Evolutionary conservation across 2,113 vertebrate species (phyloP).

Genomic region (Eclectus roratus): DNA sequence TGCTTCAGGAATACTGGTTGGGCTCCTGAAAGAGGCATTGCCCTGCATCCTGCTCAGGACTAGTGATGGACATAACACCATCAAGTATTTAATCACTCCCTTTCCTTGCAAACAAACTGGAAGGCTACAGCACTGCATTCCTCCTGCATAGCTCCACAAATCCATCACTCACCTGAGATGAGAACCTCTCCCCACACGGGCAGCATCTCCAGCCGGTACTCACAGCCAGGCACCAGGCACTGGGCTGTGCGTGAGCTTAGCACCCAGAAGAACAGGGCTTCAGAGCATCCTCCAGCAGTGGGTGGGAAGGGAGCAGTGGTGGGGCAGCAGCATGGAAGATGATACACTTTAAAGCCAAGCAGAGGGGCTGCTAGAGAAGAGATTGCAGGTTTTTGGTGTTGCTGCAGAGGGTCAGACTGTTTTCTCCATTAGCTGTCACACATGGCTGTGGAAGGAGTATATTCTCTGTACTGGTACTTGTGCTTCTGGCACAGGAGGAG

Average conservation of each 20-base stretch:
- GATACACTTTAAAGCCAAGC: neutral
- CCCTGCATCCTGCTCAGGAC: neutral
- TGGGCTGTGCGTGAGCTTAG: neutral
- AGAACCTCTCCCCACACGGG: neutral
- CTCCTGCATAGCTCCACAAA: neutral
- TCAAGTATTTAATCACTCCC: neutral
- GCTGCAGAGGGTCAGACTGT: neutral
- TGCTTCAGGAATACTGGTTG: neutral
- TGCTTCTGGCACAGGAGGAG: neutral
- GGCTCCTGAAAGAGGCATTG: neutral
- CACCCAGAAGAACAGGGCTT: neutral
- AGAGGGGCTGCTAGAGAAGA: neutral
- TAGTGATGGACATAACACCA: neutral
- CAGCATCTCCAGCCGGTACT: neutral
- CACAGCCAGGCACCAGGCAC: neutral
- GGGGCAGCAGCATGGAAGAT: neutral
- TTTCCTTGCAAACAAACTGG: neutral
- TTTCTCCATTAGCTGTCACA: neutral
- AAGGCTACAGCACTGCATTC: neutral
- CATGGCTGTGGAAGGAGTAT: neutral
- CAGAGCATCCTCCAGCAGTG: neutral
- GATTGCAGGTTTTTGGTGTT: neutral
- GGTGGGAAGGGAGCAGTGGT: neutral
- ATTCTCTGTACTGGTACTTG: neutral
- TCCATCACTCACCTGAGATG: neutral